Percentiles rank a stretch among this genome's conserved stretches.
Conservation (phyloP, 2,113 vertebrate genomes). For the Odocoileus hemionus region DNA sequence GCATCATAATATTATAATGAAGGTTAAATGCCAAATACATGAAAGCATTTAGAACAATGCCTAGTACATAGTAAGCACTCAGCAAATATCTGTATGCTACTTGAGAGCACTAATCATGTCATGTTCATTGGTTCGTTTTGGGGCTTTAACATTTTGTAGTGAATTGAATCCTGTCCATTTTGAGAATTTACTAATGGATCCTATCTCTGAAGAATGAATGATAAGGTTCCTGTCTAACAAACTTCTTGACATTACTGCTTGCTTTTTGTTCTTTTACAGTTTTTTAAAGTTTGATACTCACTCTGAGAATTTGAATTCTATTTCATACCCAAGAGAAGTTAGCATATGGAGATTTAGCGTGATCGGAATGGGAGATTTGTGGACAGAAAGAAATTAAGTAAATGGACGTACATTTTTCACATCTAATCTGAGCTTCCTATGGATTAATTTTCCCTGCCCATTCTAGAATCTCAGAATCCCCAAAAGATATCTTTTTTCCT, state of each 20-base stretch:
- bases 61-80: background rate
- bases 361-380: background rate
- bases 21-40: background rate
- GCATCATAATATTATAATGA: background rate
- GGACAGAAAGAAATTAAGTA: background rate
- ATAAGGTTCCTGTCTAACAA: background rate
- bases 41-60: background rate
- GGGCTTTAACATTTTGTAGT: background rate
- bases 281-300: background rate
- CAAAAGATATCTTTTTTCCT: background rate
- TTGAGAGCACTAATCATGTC: background rate
- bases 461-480: constrained; percentile 2
- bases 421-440: background rate
- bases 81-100: background rate
- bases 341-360: background rate
- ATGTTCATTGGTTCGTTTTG: background rate
- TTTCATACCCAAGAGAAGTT: constrained; percentile 31
- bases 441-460: background rate
- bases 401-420: background rate
- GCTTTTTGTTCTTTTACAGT: background rate
- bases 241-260: background rate
- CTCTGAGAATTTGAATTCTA: background rate
- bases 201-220: background rate
- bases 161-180: background rate
- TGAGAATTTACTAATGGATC: background rate